Evolutionary conservation across 92 coral and sea anemone genomes (phyloP).

Genomic region (Actinernus sp.): DNA sequence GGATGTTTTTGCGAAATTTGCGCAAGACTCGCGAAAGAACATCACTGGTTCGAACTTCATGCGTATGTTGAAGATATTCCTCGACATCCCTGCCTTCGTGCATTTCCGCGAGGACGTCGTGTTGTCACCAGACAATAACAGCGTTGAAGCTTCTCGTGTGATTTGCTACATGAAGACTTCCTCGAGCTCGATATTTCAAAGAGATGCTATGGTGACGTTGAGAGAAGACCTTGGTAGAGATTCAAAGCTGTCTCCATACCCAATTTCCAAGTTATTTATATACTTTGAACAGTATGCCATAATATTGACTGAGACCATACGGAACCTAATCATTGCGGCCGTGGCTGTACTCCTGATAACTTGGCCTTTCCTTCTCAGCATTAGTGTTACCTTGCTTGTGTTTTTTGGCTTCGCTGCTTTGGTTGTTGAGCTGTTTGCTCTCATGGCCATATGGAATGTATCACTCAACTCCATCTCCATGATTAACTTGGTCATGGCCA

Average conservation of each 20-base stretch:
- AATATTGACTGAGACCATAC: constrained; percentile 62
- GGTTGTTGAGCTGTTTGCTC: constrained; percentile 76
- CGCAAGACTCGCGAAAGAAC: not conserved
- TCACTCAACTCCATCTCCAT: constrained; percentile 79
- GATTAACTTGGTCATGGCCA: constrained; percentile 86
- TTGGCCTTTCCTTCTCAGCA: constrained; percentile 69
- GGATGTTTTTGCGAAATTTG: constrained; percentile 26
- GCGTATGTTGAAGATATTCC: too few relatives aligned
- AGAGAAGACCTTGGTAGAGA: too few relatives aligned
- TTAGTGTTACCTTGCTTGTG: constrained; percentile 59
- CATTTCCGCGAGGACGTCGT: too few relatives aligned
- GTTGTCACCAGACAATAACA: too few relatives aligned
- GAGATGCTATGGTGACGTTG: too few relatives aligned
- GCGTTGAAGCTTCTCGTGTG: too few relatives aligned
- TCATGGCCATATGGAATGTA: constrained; percentile 80
- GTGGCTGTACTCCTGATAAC: constrained; percentile 69
- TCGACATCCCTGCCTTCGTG: too few relatives aligned
- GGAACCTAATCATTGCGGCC: constrained; percentile 75
- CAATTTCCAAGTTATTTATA: too few relatives aligned
- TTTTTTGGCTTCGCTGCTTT: constrained; percentile 67
- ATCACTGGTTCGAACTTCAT: too few relatives aligned
- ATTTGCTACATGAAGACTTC: too few relatives aligned
- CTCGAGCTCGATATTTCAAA: too few relatives aligned
- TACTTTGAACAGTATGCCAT: constrained; percentile 74
- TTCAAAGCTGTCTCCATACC: too few relatives aligned